Percentiles rank a stretch among this genome's conserved stretches.
Conservation (phyloP, 2,888 invertebrate species). For the Petrolisthes manimaculis region DNA sequence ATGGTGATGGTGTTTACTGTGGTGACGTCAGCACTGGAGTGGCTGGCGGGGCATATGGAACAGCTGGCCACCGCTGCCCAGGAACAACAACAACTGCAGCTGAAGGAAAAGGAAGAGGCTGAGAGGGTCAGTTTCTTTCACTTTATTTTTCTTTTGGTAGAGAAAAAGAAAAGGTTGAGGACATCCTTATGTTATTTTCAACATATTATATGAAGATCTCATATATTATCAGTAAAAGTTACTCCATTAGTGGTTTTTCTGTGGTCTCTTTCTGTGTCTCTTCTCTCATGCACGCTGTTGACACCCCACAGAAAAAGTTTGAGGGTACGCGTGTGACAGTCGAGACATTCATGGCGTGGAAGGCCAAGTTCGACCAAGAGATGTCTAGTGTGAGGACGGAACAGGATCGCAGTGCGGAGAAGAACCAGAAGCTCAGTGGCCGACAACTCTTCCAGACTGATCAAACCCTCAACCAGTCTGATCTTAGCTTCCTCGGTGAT, state of each 20-base stretch:
- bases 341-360: slow-evolving; percentile 96
- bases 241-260: too few species aligned
- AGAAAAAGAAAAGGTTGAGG: not conserved
- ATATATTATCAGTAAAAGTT: too few species aligned
- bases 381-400: slow-evolving; percentile 78
- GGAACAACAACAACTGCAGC: slow-evolving; percentile 78
- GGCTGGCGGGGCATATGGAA: slow-evolving; percentile 89
- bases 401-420: slow-evolving; percentile 75
- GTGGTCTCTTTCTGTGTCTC: too few species aligned
- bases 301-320: slow-evolving; percentile 82
- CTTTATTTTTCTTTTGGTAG: not conserved
- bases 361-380: slow-evolving; percentile 91
- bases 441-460: slow-evolving; percentile 93
- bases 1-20: slow-evolving; percentile 96
- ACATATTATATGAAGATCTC: too few species aligned
- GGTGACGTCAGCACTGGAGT: slow-evolving; percentile 92
- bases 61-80: slow-evolving; percentile 80
- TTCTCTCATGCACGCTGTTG: too few species aligned
- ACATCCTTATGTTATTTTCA: too few species aligned
- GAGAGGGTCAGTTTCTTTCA: slow-evolving; percentile 77
- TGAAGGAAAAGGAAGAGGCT: slow-evolving; percentile 85
- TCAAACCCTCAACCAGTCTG: slow-evolving; percentile 93
- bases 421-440: slow-evolving; percentile 88
- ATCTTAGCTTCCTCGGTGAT: slow-evolving; percentile 93
- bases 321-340: slow-evolving; percentile 96